Conservation (phyloP, 2,113 vertebrate species). For the Heliornis fulica region DNA sequence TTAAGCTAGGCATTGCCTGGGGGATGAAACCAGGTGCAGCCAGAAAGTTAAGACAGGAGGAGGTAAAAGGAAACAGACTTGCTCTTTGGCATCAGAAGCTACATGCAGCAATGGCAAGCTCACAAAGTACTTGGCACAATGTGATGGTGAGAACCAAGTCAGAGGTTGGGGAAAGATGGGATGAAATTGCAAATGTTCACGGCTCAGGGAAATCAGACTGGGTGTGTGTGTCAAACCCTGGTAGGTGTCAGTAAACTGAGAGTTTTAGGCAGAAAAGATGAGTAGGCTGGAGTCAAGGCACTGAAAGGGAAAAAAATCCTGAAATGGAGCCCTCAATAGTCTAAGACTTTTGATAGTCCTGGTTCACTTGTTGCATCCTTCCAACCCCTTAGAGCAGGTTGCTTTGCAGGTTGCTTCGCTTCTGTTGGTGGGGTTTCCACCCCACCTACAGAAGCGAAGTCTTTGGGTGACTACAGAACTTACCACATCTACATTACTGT, state of each 20-base stretch:
- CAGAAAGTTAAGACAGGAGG: neutral
- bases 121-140: neutral
- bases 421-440: no score
- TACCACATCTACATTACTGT: neutral
- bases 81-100: neutral
- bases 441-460: neutral
- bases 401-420: no score
- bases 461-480: neutral
- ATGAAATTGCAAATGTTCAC: neutral
- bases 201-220: neutral
- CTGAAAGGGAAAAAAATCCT: neutral
- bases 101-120: neutral
- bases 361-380: neutral
- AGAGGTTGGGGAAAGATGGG: neutral
- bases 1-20: neutral
- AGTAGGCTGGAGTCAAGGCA: neutral
- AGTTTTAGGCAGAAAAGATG: neutral
- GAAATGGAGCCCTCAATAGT: neutral
- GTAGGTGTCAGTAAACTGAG: neutral
- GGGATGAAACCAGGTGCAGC: neutral
- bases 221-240: neutral
- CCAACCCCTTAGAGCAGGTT: neutral
- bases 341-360: neutral
- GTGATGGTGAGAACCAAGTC: neutral
- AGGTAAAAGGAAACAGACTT: neutral